Evolutionary conservation across 2,113 vertebrate species (phyloP), one percentile per base, ranked within the genome.

Genomic region (Chloropsis cyanopogon): DNA sequence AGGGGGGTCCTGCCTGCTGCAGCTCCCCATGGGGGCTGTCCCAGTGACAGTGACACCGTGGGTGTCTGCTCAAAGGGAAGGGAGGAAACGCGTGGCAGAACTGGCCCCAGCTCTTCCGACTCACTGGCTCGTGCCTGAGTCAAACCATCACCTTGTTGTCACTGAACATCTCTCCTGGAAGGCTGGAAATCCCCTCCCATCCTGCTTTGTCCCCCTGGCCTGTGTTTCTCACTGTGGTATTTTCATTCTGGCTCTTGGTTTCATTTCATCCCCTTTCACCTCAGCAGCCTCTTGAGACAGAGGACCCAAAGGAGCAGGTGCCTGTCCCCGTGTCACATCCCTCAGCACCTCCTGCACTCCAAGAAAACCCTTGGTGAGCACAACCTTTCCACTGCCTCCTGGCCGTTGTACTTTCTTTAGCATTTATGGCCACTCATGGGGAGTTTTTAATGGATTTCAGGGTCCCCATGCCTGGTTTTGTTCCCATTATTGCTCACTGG

Each of bases 151-250:
- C 85, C 50, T 47, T 35, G 53, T 91, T 89, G 85, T 80, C 91
- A 82, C 29, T 44, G 44, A 70, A 31, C 35, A 59, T n/a, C 53
- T 89, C 95, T 95, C 94, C 90, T 95, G 91, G 84, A 93, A 88
- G 89, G 63, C 29, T 95, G 75, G 54, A 70, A 90, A 54, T 47
- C 22, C 78, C 83, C 69, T 65, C 19, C 1, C 6, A 7, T 85
- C 78, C 86, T 72, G 46, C 78, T 85, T 53, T 79, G 69, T 31
- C 33, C 56, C 56, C n/a, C 26, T 46, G 33, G 54, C 6, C 1
- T 7, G 22, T 46, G 18, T 52, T 76, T 52, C 76, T 77, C 16
- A 4, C 50, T 31, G 8, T 22, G 24, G 10, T 47, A 12, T 71
- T 94, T 91, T 88, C 66, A 29, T 80, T 73, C 39, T 76, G 75